These are phyloP conservation scores for Kryptopterus vitreolus DNA, from an alignment of 2,797 vertebrate species.

Conservation along the genomic window DNA sequence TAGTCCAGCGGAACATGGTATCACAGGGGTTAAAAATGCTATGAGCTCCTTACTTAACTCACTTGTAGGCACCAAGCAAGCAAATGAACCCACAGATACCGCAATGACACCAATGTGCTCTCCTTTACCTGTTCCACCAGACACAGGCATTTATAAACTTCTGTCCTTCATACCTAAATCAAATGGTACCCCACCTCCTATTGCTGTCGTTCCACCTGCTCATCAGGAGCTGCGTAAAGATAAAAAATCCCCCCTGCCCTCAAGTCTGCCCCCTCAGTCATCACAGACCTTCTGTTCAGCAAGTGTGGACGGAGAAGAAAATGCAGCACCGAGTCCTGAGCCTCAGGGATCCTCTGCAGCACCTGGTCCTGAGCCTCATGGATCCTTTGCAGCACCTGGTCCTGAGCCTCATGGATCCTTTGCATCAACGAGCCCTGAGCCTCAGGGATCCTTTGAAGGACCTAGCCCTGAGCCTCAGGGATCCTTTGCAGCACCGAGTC, in stretches of 20 bases:
- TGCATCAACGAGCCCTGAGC: conserved; percentile 33
- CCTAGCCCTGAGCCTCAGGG: too few species aligned
- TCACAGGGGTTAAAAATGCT: conserved; percentile 81
- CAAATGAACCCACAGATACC: conserved; percentile 71
- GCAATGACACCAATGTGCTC: conserved; percentile 34
- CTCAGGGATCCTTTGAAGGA: conserved; percentile 55
- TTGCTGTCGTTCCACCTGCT: conserved; percentile 71
- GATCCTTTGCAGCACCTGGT: conserved; percentile 45
- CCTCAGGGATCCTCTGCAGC: conserved; percentile 54
- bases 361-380: conserved; percentile 45
- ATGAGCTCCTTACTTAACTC: conserved; percentile 82
- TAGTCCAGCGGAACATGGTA: conserved; percentile 65
- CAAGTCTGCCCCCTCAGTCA: conserved; percentile 71
- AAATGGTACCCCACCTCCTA: conserved; percentile 62
- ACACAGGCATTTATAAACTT: conserved; percentile 74
- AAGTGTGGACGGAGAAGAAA: conserved; percentile 52
- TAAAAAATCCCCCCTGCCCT: conserved; percentile 73
- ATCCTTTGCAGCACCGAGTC: conserved; percentile 20
- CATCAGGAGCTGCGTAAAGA: conserved; percentile 68
- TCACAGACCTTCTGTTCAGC: conserved; percentile 57
- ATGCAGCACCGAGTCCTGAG: conserved; percentile 35
- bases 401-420: conserved; percentile 52
- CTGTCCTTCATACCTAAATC: conserved; percentile 75
- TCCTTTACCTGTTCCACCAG: conserved; percentile 64
- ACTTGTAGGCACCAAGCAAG: conserved; percentile 78